These are phyloP conservation scores for Liolophura sinensis DNA, from an alignment of 1,140 invertebrate genomes.

Conservation along the genomic window DNA sequence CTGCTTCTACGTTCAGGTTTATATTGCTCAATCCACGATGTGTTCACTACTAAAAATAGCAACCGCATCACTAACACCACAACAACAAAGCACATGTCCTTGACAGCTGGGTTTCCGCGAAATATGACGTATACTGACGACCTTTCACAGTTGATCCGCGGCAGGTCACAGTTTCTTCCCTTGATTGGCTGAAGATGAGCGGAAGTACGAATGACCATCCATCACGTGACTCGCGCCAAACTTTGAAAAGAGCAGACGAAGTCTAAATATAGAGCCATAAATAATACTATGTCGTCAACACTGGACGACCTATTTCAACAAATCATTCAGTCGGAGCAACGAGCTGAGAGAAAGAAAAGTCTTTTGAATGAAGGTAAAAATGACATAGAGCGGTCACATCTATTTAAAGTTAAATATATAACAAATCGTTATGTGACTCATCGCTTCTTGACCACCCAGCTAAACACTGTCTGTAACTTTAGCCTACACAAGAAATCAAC, in stretches of 20 bases:
- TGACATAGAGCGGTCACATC: neutral
- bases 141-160: too few relatives aligned
- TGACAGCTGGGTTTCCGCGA: neutral
- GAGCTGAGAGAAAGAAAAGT: slow-evolving; percentile 23
- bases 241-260: neutral
- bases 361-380: slow-evolving; percentile 27
- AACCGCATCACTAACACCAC: neutral
- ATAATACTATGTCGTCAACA: slow-evolving; percentile 19
- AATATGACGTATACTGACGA: neutral
- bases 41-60: too few relatives aligned
- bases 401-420: neutral
- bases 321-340: slow-evolving; percentile 32
- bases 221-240: too few relatives aligned
- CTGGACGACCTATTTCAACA: slow-evolving; percentile 34
- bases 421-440: neutral
- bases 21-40: too few relatives aligned
- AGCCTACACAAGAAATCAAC: too few relatives aligned
- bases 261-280: neutral
- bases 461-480: too few relatives aligned
- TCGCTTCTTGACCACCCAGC: too few relatives aligned
- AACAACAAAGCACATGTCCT: neutral
- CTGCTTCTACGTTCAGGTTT: neutral
- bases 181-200: too few relatives aligned
- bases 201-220: too few relatives aligned
- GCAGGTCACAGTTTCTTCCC: too few relatives aligned